Conservation (phyloP, 2,113 vertebrate genomes). For the Laterallus jamaicensis region DNA sequence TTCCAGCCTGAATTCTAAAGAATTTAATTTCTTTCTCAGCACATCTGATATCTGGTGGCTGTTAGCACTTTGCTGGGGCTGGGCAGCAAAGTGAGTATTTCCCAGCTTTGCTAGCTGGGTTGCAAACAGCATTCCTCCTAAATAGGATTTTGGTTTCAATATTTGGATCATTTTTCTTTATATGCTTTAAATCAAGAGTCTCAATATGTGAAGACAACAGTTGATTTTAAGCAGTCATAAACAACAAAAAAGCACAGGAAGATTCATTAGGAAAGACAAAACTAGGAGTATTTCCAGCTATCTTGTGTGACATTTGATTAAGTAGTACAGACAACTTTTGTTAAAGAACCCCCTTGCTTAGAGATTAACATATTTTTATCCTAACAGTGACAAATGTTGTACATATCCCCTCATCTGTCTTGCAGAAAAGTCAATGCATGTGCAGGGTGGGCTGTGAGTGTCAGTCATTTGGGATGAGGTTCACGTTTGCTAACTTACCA, state of each 20-base stretch:
- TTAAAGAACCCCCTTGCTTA: background rate
- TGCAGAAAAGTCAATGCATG: background rate
- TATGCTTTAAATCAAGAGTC: background rate
- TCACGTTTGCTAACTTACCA: background rate
- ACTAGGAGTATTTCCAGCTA: background rate
- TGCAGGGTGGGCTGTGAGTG: background rate
- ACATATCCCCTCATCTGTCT: background rate
- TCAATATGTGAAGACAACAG: background rate
- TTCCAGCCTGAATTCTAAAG: background rate
- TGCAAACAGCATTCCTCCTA: background rate
- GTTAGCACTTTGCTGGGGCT: background rate
- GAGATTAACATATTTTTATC: background rate
- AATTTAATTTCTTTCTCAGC: background rate
- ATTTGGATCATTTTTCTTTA: background rate
- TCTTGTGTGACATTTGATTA: background rate
- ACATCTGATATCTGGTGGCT: background rate
- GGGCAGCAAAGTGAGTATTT: background rate
- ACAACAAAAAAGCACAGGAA: background rate
- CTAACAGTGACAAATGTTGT: background rate
- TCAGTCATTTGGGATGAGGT: background rate
- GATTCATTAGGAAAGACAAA: background rate
- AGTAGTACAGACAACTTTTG: background rate
- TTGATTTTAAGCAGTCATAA: background rate
- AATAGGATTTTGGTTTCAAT: background rate
- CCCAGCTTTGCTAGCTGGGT: background rate